Evolutionary conservation across 2,797 vertebrate species (phyloP).

Genomic region (Chromobotia macracanthus): DNA sequence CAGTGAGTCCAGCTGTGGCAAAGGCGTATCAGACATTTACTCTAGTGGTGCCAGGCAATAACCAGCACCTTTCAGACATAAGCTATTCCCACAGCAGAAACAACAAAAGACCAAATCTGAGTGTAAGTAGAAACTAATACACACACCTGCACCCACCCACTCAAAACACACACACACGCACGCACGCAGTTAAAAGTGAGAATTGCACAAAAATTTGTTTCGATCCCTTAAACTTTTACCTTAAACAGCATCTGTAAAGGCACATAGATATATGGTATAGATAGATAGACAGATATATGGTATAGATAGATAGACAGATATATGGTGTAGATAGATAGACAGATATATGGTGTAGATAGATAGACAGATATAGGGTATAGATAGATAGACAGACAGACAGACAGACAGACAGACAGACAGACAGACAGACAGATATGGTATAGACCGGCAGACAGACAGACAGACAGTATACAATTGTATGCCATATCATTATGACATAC

Average conservation of each 20-base stretch:
- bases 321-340: too few relatives aligned
- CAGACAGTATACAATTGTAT: too few relatives aligned
- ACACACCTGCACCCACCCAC: not conserved
- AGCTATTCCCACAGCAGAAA: slow-evolving; percentile 10
- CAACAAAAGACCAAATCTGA: not conserved
- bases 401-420: too few relatives aligned
- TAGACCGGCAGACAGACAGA: too few relatives aligned
- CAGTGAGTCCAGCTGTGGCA: slow-evolving; percentile 34
- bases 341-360: too few relatives aligned
- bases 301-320: too few relatives aligned
- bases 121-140: slow-evolving; percentile 6
- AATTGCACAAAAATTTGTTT: not conserved
- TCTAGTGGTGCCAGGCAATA: slow-evolving; percentile 34
- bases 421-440: too few relatives aligned
- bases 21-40: slow-evolving; percentile 14
- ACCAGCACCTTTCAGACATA: slow-evolving; percentile 30
- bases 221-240: not conserved
- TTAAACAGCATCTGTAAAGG: not conserved
- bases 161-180: slow-evolving; percentile 26
- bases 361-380: too few relatives aligned
- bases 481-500: too few relatives aligned
- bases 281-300: too few relatives aligned
- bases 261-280: too few relatives aligned
- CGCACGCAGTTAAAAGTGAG: not conserved
- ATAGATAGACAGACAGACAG: too few relatives aligned